phyloP scores from a whole-genome alignment of 2,888 invertebrate species.

The Girardia tigrina region DNA sequence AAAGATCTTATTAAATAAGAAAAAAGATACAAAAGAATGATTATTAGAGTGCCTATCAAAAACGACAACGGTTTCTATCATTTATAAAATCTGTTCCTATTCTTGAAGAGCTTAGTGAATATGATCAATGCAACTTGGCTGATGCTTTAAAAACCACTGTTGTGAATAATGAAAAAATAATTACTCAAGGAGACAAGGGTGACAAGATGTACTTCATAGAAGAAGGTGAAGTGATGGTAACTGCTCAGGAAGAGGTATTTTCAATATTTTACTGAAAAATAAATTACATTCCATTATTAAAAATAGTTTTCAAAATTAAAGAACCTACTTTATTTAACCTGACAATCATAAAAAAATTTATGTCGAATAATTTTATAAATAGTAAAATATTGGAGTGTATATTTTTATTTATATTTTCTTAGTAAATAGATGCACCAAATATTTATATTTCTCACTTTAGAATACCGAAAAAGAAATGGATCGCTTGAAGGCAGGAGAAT shows the following conservation, averaged over 20 bases:
- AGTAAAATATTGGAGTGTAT: too few species aligned
- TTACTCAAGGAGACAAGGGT: neutral
- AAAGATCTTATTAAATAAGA: too few species aligned
- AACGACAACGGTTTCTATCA: neutral
- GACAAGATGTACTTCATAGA: neutral
- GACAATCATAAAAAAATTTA: too few species aligned
- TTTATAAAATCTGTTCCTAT: neutral
- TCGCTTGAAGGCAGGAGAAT: neutral
- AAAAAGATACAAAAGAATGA: neutral
- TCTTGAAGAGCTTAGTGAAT: neutral
- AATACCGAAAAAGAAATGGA: neutral
- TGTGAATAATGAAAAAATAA: neutral
- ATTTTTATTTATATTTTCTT: neutral
- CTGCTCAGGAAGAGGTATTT: neutral
- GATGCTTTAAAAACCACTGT: neutral
- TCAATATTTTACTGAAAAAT: too few species aligned
- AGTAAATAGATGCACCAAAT: too few species aligned
- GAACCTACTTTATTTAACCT: too few species aligned
- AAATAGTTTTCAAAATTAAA: too few species aligned
- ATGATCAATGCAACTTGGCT: neutral
- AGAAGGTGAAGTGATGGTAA: neutral
- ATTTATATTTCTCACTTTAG: neutral
- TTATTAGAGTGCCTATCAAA: neutral
- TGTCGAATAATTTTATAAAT: too few species aligned
- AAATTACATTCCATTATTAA: too few species aligned